Base-by-base conservation (phyloP, 2,888 invertebrate genomes). In the Amiota minor region DNA sequence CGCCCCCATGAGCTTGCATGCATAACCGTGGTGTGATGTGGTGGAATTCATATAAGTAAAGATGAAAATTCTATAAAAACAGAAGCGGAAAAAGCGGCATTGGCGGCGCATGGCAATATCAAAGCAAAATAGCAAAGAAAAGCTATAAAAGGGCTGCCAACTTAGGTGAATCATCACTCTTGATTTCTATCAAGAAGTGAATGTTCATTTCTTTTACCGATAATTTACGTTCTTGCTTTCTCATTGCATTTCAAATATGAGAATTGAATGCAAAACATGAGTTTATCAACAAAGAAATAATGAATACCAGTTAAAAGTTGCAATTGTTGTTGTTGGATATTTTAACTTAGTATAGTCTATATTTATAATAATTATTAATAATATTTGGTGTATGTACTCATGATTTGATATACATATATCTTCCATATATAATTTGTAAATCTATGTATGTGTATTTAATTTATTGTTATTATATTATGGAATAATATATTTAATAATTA, bases 1-100 rank as follows among this genome's bases (percentile, higher is more conserved):
- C 35, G 6, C 6, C 35, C 35, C 35, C 35, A 2, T 35, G 6
- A 11, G 16, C 20, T 12, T 72, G 77, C 78, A 67, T 70, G 50
- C 62, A 74, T 75, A 75, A 75, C 76, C 72, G 81, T 77, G 65
- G 59, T 75, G 75, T 70, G 80, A 76, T 64, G 65, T 74, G 74
- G 49, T 72, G 46, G 45, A 45, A 59, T 18, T 18, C 20, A 23
- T 14, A 8, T 18, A 59, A 0, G 6, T 10, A 23, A 20, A 9
- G 16, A 1, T 18, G 20, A 50, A 47, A n/a, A 47, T 47, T 6
- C 2, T 9, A 47, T 67, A 12, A 18, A 46, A 67, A 67, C 50
- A 50, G 16, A 67, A 10, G 11, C n/a, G 14, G n/a, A 20, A 50
- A 49, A 18, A 67, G 16, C 35, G 35, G 35, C 35, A 8, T 3